A percentile compares a stretch with the other conserved stretches of the same genome.
Evolutionary conservation across 2,113 vertebrate species (phyloP).

Genomic region (Emberiza fucata): DNA sequence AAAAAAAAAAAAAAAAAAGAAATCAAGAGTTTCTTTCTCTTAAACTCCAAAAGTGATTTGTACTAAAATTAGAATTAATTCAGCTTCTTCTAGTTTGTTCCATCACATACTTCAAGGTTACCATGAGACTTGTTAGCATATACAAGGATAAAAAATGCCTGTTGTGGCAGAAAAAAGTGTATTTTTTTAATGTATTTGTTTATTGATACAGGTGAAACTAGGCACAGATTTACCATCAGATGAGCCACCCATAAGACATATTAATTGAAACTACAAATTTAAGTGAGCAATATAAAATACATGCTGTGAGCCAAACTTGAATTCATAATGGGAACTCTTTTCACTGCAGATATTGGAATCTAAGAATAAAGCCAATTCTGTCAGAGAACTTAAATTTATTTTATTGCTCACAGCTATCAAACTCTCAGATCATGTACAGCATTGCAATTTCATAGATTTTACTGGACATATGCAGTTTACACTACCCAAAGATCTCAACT

Average conservation of each 20-base stretch:
- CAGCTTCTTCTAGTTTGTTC: neutral
- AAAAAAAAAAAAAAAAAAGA: neutral
- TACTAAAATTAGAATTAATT: neutral
- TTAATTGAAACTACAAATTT: neutral
- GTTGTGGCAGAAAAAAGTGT: neutral
- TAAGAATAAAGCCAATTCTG: neutral
- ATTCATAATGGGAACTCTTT: neutral
- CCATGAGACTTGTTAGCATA: neutral
- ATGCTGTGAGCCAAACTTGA: neutral
- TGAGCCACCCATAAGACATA: neutral
- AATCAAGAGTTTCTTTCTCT: neutral
- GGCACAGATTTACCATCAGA: neutral
- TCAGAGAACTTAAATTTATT: neutral
- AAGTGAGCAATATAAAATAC: neutral
- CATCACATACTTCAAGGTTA: neutral
- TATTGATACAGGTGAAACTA: neutral
- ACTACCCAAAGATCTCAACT: neutral
- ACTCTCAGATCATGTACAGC: neutral
- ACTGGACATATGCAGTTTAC: neutral
- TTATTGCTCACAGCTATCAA: neutral
- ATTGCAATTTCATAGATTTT: neutral
- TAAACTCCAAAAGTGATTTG: neutral
- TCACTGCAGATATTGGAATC: neutral
- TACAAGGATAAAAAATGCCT: neutral
- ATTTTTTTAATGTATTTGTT: neutral